Evolutionary conservation across 2,888 invertebrate genomes (phyloP).

Genomic region (Nymphalis c-album): DNA sequence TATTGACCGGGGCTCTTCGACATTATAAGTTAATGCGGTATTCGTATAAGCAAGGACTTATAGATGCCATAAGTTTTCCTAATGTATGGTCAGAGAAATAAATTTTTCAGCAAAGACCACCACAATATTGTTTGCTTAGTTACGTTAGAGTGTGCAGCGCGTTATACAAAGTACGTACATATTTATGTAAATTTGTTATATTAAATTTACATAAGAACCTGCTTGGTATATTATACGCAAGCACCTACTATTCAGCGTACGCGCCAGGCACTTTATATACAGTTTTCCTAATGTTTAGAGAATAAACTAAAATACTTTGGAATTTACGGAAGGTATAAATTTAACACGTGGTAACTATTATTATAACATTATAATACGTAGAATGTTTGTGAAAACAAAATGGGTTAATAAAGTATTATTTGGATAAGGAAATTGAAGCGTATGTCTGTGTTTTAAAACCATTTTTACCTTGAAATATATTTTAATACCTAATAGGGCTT

Average conservation of each 20-base stretch:
- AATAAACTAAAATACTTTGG: constrained; percentile 20
- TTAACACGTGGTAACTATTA: constrained; percentile 4
- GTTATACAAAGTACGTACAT: constrained; percentile 26
- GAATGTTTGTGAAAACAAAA: too few relatives aligned
- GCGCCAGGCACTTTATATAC: constrained; percentile 26
- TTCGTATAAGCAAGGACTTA: neutral
- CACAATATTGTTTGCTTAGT: constrained; percentile 20
- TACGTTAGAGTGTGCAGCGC: constrained; percentile 25
- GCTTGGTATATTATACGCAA: constrained; percentile 33
- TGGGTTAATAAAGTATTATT: too few relatives aligned
- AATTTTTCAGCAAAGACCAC: constrained; percentile 16
- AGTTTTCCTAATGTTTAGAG: constrained; percentile 23
- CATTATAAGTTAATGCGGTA: neutral
- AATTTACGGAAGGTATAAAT: constrained; percentile 14
- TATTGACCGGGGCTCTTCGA: too few relatives aligned
- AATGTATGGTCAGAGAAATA: neutral
- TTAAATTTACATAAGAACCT: constrained; percentile 37
- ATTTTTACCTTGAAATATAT: too few relatives aligned
- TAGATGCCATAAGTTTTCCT: constrained; percentile 2
- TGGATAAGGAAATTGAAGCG: too few relatives aligned
- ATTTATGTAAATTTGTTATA: constrained; percentile 36
- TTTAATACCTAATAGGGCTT: too few relatives aligned
- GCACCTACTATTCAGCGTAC: constrained; percentile 23
- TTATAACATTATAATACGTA: constrained; percentile 3
- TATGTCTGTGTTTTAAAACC: too few relatives aligned